Evolutionary conservation across 2,888 invertebrate genomes (phyloP).

Genomic region (Drosophila meridionalis): DNA sequence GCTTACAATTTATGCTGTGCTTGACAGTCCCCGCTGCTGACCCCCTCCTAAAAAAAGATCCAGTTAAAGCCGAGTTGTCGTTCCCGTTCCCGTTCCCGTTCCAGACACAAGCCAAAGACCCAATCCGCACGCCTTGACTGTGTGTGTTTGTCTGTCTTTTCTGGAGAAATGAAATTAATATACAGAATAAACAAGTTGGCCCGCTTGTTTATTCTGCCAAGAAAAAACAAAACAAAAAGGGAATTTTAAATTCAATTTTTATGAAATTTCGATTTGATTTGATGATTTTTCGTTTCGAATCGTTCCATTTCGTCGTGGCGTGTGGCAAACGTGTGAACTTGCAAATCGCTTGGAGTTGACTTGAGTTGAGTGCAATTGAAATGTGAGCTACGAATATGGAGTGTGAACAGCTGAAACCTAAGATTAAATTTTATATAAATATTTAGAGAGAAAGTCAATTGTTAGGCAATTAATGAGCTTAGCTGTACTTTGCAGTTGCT

Average conservation of each 20-base stretch:
- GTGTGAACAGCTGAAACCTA: background rate
- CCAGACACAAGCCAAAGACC: conserved; percentile 23
- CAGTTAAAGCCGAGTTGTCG: background rate
- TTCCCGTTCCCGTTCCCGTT: background rate
- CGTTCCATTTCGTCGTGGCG: conserved; percentile 5
- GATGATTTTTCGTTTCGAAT: background rate
- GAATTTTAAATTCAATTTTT: conserved; percentile 17
- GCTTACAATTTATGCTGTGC: conserved; percentile 68
- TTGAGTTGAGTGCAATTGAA: conserved; percentile 9
- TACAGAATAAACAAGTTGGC: conserved; percentile 56
- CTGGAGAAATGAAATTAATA: conserved; percentile 60
- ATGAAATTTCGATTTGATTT: conserved; percentile 6
- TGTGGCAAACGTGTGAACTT: conserved; percentile 15
- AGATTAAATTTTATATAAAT: background rate
- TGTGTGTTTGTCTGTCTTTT: conserved; percentile 22
- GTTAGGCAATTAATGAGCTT: background rate
- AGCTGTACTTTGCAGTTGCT: background rate
- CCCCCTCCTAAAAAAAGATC: background rate
- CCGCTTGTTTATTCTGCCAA: conserved; percentile 46
- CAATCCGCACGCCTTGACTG: conserved; percentile 9
- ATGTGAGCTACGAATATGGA: background rate
- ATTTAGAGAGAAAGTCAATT: background rate
- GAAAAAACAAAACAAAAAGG: conserved; percentile 1
- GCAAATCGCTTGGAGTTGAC: background rate
- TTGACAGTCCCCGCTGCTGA: background rate